Evolutionary conservation across 1,140 invertebrate species (phyloP).

Genomic region (Neelides sp.): DNA sequence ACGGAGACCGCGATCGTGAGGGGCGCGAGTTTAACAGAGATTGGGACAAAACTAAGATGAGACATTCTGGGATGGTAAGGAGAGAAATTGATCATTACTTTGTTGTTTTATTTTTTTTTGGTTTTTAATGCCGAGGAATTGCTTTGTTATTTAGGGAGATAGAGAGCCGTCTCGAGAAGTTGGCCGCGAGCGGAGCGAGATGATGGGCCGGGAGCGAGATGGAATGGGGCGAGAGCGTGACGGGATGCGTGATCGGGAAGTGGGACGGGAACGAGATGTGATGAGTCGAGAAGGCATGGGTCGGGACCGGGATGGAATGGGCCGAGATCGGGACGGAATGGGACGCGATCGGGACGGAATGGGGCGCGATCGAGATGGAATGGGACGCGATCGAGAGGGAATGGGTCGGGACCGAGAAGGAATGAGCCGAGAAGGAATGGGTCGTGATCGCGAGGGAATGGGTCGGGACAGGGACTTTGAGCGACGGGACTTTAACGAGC

Average conservation of each 20-base stretch:
- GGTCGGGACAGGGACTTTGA: conserved; percentile 5
- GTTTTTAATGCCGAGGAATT: too few species aligned
- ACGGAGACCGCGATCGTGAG: conserved; percentile 10
- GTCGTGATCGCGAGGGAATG: neutral
- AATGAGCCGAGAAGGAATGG: neutral
- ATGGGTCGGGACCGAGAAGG: neutral
- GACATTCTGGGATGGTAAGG: neutral
- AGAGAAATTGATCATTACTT: conserved; percentile 13
- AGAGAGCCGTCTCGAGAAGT: conserved; percentile 20
- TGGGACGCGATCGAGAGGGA: conserved; percentile 9
- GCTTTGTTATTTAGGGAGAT: conserved; percentile 18
- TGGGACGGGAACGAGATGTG: conserved; percentile 25
- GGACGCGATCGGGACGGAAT: conserved; percentile 18
- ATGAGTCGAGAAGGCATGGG: too few species aligned
- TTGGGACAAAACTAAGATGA: conserved; percentile 3
- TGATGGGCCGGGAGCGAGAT: conserved; percentile 28
- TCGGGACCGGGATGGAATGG: conserved; percentile 10
- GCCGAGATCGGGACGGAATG: conserved; percentile 14
- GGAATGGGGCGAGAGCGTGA: conserved; percentile 29
- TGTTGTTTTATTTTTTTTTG: too few species aligned
- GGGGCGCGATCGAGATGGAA: conserved; percentile 14
- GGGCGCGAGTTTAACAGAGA: conserved; percentile 1
- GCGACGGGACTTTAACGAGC: neutral
- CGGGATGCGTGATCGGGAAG: conserved; percentile 25
- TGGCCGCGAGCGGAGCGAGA: conserved; percentile 26